These are phyloP conservation scores for Lutjanus argentimaculatus DNA, from an alignment of 2,797 vertebrate genomes.

Conservation along the genomic window DNA sequence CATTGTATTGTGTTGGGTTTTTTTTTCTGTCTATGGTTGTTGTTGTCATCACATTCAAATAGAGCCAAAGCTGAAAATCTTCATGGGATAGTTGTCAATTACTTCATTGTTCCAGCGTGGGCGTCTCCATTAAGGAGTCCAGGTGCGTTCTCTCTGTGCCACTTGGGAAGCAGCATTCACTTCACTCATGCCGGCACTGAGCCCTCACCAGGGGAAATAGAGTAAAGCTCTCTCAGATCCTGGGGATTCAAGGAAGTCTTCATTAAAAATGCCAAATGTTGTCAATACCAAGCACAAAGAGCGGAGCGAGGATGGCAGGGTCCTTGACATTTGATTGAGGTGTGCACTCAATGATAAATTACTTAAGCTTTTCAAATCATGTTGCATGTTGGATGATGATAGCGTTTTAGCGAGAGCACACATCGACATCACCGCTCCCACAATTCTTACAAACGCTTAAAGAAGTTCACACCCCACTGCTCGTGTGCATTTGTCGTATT, in stretches of 20 bases:
- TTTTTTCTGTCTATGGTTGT: conserved; percentile 11
- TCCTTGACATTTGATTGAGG: conserved; percentile 76
- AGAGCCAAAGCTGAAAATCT: conserved; percentile 55
- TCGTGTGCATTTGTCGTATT: conserved; percentile 70
- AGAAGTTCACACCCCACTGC: conserved; percentile 70
- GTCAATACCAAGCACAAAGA: conserved; percentile 61
- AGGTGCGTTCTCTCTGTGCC: conserved; percentile 69
- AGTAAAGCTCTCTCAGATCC: conserved; percentile 68
- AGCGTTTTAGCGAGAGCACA: conserved; percentile 59
- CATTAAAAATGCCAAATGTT: conserved; percentile 76
- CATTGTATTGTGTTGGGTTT: conserved; percentile 46
- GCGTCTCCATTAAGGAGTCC: conserved; percentile 76
- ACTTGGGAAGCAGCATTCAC: conserved; percentile 73
- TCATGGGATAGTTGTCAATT: conserved; percentile 75
- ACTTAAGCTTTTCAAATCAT: conserved; percentile 67
- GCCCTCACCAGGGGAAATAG: conserved; percentile 69
- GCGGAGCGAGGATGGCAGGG: conserved; percentile 27
- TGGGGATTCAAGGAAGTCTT: conserved; percentile 70
- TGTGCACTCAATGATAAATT: conserved; percentile 57
- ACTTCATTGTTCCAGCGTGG: conserved; percentile 69
- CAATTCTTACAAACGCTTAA: conserved; percentile 60
- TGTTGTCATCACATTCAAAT: conserved; percentile 71
- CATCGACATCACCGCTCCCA: conserved; percentile 32
- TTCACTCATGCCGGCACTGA: conserved; percentile 60
- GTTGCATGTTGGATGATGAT: conserved; percentile 60